Conservation (phyloP, 2,888 invertebrate genomes). For the Rhaphigaster nebulosa region DNA sequence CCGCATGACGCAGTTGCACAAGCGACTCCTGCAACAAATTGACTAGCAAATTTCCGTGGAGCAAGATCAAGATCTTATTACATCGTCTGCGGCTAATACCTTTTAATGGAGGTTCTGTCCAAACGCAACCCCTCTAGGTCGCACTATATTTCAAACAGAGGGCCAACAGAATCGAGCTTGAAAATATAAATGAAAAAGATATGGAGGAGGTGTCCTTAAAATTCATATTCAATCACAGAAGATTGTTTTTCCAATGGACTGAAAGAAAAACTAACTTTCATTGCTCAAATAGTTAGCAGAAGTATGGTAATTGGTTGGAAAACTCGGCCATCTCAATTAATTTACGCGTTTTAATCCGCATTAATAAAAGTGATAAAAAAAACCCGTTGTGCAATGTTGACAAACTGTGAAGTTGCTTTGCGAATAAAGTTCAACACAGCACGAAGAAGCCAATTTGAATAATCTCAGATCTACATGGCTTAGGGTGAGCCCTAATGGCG, state of each 20-base stretch:
- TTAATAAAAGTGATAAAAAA: neutral
- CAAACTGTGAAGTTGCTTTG: neutral
- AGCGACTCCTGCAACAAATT: constrained; percentile 7
- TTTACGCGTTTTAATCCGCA: too few species aligned
- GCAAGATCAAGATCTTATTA: constrained; percentile 36
- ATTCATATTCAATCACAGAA: neutral
- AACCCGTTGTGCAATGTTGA: neutral
- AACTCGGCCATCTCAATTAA: too few species aligned
- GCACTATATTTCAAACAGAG: neutral
- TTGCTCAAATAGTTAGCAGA: neutral
- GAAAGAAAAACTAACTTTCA: neutral
- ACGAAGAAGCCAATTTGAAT: neutral
- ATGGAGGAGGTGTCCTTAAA: neutral
- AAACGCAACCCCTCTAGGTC: neutral
- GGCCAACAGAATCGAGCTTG: neutral
- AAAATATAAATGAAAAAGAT: neutral
- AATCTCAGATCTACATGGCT: neutral
- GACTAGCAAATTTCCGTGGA: constrained; percentile 8
- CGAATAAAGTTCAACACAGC: neutral
- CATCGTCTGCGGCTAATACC: constrained; percentile 5
- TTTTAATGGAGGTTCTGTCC: neutral
- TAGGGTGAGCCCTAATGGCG: constrained; percentile 21
- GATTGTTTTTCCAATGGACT: too few species aligned
- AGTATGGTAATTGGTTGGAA: too few species aligned
- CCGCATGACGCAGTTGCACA: constrained; percentile 10